Evolutionary conservation across 2,797 vertebrate species (phyloP), one percentile per base, ranked within the genome.

Genomic region (Peromyscus eremicus): DNA sequence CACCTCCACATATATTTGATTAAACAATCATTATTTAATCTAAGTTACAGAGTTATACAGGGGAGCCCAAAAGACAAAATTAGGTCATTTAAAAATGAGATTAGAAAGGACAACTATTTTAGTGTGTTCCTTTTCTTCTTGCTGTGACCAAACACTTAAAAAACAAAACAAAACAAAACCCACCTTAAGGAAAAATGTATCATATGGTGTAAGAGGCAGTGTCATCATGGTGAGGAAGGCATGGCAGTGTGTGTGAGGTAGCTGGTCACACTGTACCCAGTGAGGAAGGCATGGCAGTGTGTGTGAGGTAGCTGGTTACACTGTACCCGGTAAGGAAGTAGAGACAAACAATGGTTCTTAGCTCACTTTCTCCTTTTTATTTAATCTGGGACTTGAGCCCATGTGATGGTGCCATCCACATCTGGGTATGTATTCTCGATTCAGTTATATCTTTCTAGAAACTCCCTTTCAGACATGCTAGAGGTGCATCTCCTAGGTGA

Each of bases 11-110:
- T 21, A 19, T 23, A 85, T 89, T 86, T 94, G 85, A 94, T 88
- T 71, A 92, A 95, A 84, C 27, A 60, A 92, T 14, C 57, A 64
- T 34, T 94, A 62, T 23, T 75, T 92, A 92, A n/a, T 91, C 57
- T 89, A 93, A 68, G 29, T 37, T 71, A 89, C 4, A 77, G 71
- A 75, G 52, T 92, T 57, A 76, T 19, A 27, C 49, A 57, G 14
- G 66, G 12, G 92, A 49, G n/a, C 34, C 93, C 70, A 70, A 94
- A 66, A 89, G 66, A 73, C 9, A 81, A 32, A 88, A 43, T 29
- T 40, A 43, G 60, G 49, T 82, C 25, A 83, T 79, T 93, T 73
- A 40, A 95, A 96, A 93, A 79, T 49, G 73, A 46, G 17, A 82
- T 17, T 73, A 34, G 88, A 84, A 88, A 70, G 60, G 13, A 25